phyloP scores from a whole-genome alignment of 2,113 vertebrate species.

The Antechinus stuartii region DNA sequence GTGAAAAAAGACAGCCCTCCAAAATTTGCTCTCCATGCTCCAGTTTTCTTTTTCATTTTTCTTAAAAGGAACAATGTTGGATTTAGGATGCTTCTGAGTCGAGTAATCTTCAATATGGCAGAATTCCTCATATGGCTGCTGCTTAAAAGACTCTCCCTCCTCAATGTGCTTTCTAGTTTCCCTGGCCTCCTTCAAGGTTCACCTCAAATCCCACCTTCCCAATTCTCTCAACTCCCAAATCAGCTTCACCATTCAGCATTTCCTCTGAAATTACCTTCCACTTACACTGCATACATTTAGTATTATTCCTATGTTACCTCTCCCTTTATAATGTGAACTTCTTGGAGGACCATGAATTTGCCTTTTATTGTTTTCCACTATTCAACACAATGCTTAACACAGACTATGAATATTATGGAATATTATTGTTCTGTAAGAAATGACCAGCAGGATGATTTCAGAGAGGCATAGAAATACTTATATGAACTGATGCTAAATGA shows the following conservation, averaged over 20 bases:
- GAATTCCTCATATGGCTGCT: not conserved
- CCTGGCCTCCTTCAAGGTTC: not conserved
- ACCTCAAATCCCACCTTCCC: not conserved
- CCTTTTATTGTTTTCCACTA: not conserved
- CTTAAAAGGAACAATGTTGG: not conserved
- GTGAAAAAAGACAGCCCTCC: constrained; percentile 51
- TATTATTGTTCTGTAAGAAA: too few species aligned
- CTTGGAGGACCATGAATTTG: not conserved
- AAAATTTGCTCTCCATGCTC: constrained; percentile 47
- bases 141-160: not conserved
- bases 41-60: constrained; percentile 26
- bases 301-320: not conserved
- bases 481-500: too few species aligned
- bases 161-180: not conserved
- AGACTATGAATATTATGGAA: not conserved
- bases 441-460: too few species aligned
- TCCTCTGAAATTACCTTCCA: not conserved
- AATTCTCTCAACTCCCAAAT: not conserved
- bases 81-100: not conserved
- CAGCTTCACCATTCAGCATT: not conserved
- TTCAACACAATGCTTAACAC: not conserved
- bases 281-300: not conserved
- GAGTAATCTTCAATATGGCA: not conserved
- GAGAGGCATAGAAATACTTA: too few species aligned
- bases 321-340: not conserved